Evolutionary conservation across 1,140 invertebrate species (phyloP).

Genomic region (Cylas formicarius): DNA sequence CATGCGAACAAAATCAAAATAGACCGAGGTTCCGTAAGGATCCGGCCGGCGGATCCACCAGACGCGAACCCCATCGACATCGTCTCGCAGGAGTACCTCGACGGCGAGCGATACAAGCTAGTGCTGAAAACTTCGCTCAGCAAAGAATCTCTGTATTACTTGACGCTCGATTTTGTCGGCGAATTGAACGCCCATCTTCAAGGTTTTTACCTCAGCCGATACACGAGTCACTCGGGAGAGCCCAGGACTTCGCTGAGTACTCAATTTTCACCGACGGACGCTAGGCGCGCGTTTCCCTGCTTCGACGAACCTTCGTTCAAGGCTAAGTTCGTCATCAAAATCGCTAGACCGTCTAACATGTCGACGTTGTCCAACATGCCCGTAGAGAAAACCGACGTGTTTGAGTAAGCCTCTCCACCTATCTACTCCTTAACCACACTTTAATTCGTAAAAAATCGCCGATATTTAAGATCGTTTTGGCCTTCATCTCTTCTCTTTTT

Average conservation of each 20-base stretch:
- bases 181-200: slow-evolving; percentile 48
- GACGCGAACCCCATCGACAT: slow-evolving; percentile 56
- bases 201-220: slow-evolving; percentile 77
- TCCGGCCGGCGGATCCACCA: slow-evolving; percentile 82
- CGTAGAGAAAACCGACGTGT: slow-evolving; percentile 16
- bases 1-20: slow-evolving; percentile 35
- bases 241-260: slow-evolving; percentile 45
- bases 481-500: too few species aligned
- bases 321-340: slow-evolving; percentile 61
- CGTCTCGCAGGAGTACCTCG: slow-evolving; percentile 43
- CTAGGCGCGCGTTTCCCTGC: slow-evolving; percentile 78
- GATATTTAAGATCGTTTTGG: too few species aligned
- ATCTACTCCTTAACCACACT: too few species aligned
- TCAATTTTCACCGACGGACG: slow-evolving; percentile 76
- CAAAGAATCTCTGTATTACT: slow-evolving; percentile 25
- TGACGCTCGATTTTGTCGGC: slow-evolving; percentile 32
- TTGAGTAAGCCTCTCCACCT: slow-evolving; percentile 21
- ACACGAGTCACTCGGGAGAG: slow-evolving; percentile 37
- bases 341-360: slow-evolving; percentile 47
- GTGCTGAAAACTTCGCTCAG: slow-evolving; percentile 24
- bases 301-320: slow-evolving; percentile 86
- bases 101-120: slow-evolving; percentile 32
- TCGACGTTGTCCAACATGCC: slow-evolving; percentile 39
- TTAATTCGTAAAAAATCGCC: too few species aligned
- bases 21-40: slow-evolving; percentile 54